Base-by-base conservation (phyloP, 2,888 invertebrate species). In the Dorcus hopei region DNA sequence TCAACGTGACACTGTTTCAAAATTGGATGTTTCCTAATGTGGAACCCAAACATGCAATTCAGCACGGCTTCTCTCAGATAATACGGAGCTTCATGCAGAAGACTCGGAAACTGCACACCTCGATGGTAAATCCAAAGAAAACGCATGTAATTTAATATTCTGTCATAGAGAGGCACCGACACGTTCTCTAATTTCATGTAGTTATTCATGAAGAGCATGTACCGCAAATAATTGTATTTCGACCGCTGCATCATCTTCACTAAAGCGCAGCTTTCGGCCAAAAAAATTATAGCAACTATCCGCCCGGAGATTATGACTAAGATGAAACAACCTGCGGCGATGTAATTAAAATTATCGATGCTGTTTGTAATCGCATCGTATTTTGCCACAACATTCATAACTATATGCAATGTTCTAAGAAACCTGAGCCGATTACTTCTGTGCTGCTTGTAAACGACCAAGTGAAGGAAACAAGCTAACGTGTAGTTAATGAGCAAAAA, bases 41-140 rank as follows among this genome's bases (percentile, higher is more conserved):
- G 70, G 47, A 54, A 62, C 1, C 70, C 70, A 49, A 68, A 72
- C 67, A 70, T 64, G 0, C 67, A 65, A 47, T 70, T 65, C 51
- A 71, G 47, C 0, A 70, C 58, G 9, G 58, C 70, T 58, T 71
- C 68, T 38, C 58, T 62, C 23, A 72, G 55, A 52, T 69, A 70
- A 49, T 65, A 69, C 2, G 71, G 72, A 0, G 68, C 65, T 39
- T 65, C 61, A 16, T 61, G 38, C 14, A 71, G 42, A 26, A 60
- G 42, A 4, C 16, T 9, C 9, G 60, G 60, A 26, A 57, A 60
- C 16, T 49, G 50, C 9, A 51, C 39, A 2, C 60, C 60, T 5
- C 47, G 42, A 16, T 49, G 43, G n/a, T 50, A 33, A 2, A 47
- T 38, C 60, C 60, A 60, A 9, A 60, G 48, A 9, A 60, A 38